phyloP scores from a whole-genome alignment of 1,140 invertebrate genomes.

The Chironomus striatipennis region DNA sequence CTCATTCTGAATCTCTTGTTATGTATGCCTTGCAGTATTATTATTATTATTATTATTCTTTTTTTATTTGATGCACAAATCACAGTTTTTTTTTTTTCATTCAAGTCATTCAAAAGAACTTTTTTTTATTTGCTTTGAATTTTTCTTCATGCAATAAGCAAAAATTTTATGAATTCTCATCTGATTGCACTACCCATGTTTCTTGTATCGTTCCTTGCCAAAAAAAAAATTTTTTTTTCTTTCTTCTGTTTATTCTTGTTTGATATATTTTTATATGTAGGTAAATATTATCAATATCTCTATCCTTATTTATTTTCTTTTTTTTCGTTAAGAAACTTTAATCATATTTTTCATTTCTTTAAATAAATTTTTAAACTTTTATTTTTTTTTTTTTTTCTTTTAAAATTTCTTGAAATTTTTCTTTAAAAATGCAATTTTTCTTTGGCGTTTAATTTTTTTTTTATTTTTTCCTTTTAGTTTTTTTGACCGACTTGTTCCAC shows the following conservation, averaged over 20 bases:
- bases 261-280: too few relatives aligned
- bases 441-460: not conserved
- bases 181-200: not conserved
- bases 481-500: conserved; percentile 21
- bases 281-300: not conserved
- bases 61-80: too few relatives aligned
- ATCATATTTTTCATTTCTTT: not conserved
- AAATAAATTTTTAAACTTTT: not conserved
- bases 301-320: not conserved
- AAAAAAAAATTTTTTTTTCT: too few relatives aligned
- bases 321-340: not conserved
- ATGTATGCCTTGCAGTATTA: not conserved
- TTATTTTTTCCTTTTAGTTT: not conserved
- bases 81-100: too few relatives aligned
- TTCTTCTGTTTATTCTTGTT: too few relatives aligned
- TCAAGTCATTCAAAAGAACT: not conserved
- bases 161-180: not conserved
- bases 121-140: not conserved
- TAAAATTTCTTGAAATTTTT: not conserved
- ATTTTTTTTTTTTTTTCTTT: too few relatives aligned
- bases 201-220: not conserved
- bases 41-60: too few relatives aligned
- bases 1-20: not conserved
- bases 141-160: not conserved
- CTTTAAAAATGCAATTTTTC: conserved; percentile 19